Evolutionary conservation across 2,113 vertebrate genomes (phyloP).

Genomic region (Percina caprodes): DNA sequence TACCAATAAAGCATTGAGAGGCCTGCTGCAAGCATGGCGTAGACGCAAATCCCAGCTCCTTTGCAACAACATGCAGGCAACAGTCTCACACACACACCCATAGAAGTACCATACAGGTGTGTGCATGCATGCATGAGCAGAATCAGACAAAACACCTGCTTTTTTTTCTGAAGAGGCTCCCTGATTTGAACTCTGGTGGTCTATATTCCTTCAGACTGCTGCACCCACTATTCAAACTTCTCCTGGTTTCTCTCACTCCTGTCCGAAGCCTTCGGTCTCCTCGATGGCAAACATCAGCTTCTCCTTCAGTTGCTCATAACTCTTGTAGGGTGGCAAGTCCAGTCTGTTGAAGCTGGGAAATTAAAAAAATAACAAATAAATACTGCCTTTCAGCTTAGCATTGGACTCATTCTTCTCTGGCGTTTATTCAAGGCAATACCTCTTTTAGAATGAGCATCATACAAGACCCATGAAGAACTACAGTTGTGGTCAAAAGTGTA

Average conservation of each 20-base stretch:
- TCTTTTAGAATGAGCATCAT: constrained; percentile 10
- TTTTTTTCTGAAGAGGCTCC: constrained; percentile 49
- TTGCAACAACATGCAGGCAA: constrained; percentile 27
- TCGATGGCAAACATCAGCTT: constrained; percentile 98
- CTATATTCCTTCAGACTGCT: constrained; percentile 34
- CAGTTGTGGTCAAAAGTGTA: too few species aligned
- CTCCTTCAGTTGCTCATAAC: constrained; percentile 97
- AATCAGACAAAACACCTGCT: constrained; percentile 27
- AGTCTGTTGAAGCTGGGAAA: constrained; percentile 93
- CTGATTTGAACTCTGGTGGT: constrained; percentile 63
- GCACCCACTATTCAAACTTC: background rate
- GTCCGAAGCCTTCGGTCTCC: constrained; percentile 98
- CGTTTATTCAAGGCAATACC: background rate
- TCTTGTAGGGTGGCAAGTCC: constrained; percentile 98
- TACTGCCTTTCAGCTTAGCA: background rate
- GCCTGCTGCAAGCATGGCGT: constrained; percentile 23
- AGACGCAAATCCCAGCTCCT: constrained; percentile 19
- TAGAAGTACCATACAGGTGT: constrained; percentile 16
- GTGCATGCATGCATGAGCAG: constrained; percentile 30
- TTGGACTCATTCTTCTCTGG: background rate
- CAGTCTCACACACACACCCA: constrained; percentile 22
- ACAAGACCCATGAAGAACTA: background rate
- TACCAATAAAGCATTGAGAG: background rate
- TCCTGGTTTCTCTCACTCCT: constrained; percentile 84
- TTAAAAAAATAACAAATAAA: background rate